Percentiles rank a stretch among this genome's conserved stretches.
These are phyloP conservation scores for Ochotona curzoniae DNA, from an alignment of 2,113 vertebrate species.

Conservation along the genomic window DNA sequence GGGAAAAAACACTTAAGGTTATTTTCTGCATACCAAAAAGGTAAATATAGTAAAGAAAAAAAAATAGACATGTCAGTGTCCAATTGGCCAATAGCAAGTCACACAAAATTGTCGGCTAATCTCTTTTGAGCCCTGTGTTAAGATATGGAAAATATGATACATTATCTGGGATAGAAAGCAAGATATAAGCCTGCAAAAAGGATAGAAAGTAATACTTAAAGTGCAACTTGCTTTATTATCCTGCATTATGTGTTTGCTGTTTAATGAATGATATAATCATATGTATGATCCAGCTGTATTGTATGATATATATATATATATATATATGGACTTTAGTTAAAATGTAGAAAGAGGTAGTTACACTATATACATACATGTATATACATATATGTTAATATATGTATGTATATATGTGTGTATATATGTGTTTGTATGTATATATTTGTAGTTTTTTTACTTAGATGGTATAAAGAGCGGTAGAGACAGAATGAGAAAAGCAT, in stretches of 20 bases:
- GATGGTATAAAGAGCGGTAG: no score
- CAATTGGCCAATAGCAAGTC: not conserved
- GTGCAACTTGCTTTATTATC: not conserved
- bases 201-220: not conserved
- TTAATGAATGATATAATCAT: no score
- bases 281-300: no score
- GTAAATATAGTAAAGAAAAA: conserved; percentile 27
- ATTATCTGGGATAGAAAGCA: not conserved
- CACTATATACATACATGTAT: no score
- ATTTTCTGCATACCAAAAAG: not conserved
- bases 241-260: not conserved
- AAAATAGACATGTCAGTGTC: not conserved
- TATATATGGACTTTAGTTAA: no score
- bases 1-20: not conserved
- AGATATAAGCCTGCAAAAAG: not conserved
- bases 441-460: no score
- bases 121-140: not conserved
- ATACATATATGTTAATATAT: no score
- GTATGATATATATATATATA: no score
- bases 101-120: not conserved
- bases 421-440: no score
- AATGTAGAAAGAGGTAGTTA: no score
- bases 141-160: not conserved
- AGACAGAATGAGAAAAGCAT: no score
- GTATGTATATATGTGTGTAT: no score